A percentile compares a stretch with the other conserved stretches of the same genome.
phyloP scores from a whole-genome alignment of 2,797 vertebrate genomes.

The Paguma larvata region DNA sequence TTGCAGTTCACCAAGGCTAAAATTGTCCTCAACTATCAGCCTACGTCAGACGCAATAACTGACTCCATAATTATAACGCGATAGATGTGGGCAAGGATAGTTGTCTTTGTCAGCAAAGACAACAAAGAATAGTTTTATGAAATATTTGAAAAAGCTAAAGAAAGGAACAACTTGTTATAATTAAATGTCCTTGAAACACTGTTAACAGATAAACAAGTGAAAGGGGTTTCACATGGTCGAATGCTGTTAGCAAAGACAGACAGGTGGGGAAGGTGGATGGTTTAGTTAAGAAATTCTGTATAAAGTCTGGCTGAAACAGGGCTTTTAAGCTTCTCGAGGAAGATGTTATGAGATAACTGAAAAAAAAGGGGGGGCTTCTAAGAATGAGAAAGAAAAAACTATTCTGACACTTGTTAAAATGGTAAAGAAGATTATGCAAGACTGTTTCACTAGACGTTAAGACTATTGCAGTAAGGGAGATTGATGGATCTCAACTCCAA shows the following conservation, averaged over 20 bases:
- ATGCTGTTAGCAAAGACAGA: neutral
- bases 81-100: neutral
- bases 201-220: neutral
- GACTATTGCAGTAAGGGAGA: neutral
- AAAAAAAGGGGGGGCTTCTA: neutral
- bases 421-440: neutral
- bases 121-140: neutral
- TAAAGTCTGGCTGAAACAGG: neutral
- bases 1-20: neutral
- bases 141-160: constrained; percentile 30
- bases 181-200: neutral
- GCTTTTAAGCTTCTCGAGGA: neutral
- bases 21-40: neutral
- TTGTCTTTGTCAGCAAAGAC: neutral
- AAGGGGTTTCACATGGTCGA: neutral
- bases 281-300: neutral
- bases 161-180: neutral
- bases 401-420: constrained; percentile 45
- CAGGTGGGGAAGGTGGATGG: neutral
- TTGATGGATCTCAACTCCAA: neutral
- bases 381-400: constrained; percentile 32
- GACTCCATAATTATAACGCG: neutral
- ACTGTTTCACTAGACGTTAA: neutral
- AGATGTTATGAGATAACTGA: neutral
- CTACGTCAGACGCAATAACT: neutral